Conservation (phyloP, 2,888 invertebrate genomes). For the Diadegma fenestrale region DNA sequence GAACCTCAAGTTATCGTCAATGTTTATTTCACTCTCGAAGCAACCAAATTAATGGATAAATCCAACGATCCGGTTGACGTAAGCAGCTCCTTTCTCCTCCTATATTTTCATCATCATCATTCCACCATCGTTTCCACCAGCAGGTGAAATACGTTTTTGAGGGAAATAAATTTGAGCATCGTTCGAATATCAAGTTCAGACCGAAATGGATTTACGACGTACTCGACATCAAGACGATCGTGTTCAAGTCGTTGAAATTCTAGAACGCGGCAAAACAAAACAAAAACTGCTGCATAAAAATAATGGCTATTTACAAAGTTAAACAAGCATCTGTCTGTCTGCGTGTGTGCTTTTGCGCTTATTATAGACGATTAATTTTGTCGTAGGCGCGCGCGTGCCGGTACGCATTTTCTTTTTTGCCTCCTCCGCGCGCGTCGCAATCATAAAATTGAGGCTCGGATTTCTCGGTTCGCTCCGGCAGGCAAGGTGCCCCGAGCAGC, state of each 20-base stretch:
- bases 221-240: conserved; percentile 81
- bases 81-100: conserved; percentile 40
- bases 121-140: neutral
- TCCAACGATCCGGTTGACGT: conserved; percentile 71
- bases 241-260: conserved; percentile 78
- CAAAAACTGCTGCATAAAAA: neutral
- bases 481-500: no score
- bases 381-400: conserved; percentile 66
- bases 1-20: conserved; percentile 85
- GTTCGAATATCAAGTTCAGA: conserved; percentile 79
- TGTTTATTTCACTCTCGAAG: conserved; percentile 83
- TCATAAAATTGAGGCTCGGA: conserved; percentile 78
- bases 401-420: neutral
- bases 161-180: conserved; percentile 79
- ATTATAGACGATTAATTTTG: conserved; percentile 62
- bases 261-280: conserved; percentile 41
- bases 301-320: neutral
- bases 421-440: conserved; percentile 48
- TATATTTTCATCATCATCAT: neutral
- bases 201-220: conserved; percentile 84
- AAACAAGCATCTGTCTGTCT: conserved; percentile 59
- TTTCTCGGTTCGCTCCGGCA: conserved; percentile 74
- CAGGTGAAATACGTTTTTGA: conserved; percentile 83
- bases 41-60: conserved; percentile 53
- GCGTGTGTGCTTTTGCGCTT: conserved; percentile 55